Evolutionary conservation across 2,113 vertebrate genomes (phyloP).

Genomic region (Clarias batrachus): DNA sequence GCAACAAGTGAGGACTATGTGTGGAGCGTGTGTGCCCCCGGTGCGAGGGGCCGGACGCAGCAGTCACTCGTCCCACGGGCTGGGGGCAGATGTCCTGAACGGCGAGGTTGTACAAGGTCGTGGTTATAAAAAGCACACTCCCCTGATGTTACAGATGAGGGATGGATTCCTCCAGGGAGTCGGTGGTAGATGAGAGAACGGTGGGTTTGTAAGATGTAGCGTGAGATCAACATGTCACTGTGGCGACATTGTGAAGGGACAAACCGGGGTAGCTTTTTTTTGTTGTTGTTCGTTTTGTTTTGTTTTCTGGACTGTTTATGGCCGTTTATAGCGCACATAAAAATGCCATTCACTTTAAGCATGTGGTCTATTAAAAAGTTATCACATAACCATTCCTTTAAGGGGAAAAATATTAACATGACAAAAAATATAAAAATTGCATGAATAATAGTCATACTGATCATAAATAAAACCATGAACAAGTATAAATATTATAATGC

Average conservation of each 20-base stretch:
- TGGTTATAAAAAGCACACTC: slow-evolving; percentile 60
- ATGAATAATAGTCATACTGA: no score
- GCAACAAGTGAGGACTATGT: slow-evolving; percentile 36
- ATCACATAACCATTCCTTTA: neutral
- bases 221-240: neutral
- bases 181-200: neutral
- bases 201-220: neutral
- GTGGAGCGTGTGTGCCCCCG: neutral
- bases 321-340: neutral
- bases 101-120: neutral
- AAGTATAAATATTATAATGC: no score
- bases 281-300: no score
- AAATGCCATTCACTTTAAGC: neutral
- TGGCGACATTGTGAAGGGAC: neutral
- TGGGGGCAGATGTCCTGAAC: slow-evolving; percentile 26
- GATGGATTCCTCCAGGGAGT: slow-evolving; percentile 47
- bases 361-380: neutral
- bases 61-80: slow-evolving; percentile 23
- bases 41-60: neutral
- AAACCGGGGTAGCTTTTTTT: neutral
- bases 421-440: neutral
- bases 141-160: slow-evolving; percentile 61
- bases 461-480: no score
- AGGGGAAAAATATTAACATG: neutral
- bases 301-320: neutral